A percentile compares a stretch with the other conserved stretches of the same genome.
Conservation (phyloP, 2,888 invertebrate genomes). For the Euzetes globulus region DNA sequence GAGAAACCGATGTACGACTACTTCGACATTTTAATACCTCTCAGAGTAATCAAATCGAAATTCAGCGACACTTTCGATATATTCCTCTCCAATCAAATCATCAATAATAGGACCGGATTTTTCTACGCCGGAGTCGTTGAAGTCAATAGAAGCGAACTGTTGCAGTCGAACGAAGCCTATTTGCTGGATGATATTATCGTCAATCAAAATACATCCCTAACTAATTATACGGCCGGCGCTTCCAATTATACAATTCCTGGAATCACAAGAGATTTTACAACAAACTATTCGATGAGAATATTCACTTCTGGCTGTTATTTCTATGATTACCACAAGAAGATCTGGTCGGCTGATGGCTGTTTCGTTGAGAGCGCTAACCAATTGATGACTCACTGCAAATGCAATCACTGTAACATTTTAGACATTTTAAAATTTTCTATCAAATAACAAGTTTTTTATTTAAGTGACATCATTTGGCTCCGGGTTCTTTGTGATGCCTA, state of each 20-base stretch:
- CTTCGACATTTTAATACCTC: constrained; percentile 41
- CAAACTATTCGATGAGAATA: constrained; percentile 47
- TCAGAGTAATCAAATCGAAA: constrained; percentile 35
- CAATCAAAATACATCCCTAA: constrained; percentile 41
- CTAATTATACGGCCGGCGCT: constrained; percentile 43
- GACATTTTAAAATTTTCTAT: no score
- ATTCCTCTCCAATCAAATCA: constrained; percentile 42
- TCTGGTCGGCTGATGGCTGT: constrained; percentile 46
- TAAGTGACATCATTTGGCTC: constrained; percentile 49
- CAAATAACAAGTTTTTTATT: no score
- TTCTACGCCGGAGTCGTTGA: constrained; percentile 46
- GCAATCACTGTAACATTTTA: constrained; percentile 45
- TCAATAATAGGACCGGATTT: constrained; percentile 44
- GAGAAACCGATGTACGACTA: constrained; percentile 40
- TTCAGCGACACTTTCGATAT: constrained; percentile 40
- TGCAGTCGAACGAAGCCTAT: constrained; percentile 27
- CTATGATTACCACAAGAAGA: constrained; percentile 43
- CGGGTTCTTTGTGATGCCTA: constrained; percentile 50
- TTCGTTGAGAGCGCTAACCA: constrained; percentile 43
- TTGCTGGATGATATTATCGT: constrained; percentile 32
- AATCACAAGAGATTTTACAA: constrained; percentile 44
- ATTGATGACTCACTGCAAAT: constrained; percentile 42
- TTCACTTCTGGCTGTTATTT: constrained; percentile 48
- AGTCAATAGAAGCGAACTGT: constrained; percentile 38
- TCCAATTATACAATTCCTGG: constrained; percentile 43